Percentiles rank a stretch among this genome's conserved stretches.
Evolutionary conservation across 1,140 invertebrate genomes (phyloP).

Genomic region (Drosophila nikananu): DNA sequence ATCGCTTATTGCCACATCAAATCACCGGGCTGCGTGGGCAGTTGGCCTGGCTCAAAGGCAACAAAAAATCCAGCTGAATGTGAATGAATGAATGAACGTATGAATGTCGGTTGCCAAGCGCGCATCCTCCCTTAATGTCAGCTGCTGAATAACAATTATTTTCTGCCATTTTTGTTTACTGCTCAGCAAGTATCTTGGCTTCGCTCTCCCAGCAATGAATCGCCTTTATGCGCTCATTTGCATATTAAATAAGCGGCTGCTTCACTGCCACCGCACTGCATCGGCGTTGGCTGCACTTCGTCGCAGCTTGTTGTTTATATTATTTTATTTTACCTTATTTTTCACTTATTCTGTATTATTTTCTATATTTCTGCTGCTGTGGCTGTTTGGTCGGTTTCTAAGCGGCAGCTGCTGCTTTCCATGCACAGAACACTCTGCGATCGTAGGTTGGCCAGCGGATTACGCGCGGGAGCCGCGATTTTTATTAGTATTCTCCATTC

Average conservation of each 20-base stretch:
- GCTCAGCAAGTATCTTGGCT: slow-evolving; percentile 70
- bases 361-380: slow-evolving; percentile 25
- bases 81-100: slow-evolving; percentile 20
- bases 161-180: slow-evolving; percentile 70
- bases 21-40: slow-evolving; percentile 57
- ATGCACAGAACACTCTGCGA: slow-evolving; percentile 60
- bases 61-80: slow-evolving; percentile 21
- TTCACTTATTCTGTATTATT: slow-evolving; percentile 5
- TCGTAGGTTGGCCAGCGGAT: slow-evolving; percentile 70
- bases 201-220: slow-evolving; percentile 74
- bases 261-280: slow-evolving; percentile 47
- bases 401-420: slow-evolving; percentile 61
- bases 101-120: slow-evolving; percentile 60
- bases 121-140: slow-evolving; percentile 65
- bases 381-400: slow-evolving; percentile 64
- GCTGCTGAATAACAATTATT: slow-evolving; percentile 76
- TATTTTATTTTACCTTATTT: slow-evolving; percentile 19
- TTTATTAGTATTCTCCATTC: slow-evolving; percentile 73
- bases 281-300: slow-evolving; percentile 54
- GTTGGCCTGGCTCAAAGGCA: slow-evolving; percentile 27
- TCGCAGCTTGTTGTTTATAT: slow-evolving; percentile 31
- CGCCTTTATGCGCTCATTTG: slow-evolving; percentile 83
- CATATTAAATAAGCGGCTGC: slow-evolving; percentile 78
- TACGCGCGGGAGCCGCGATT: slow-evolving; percentile 55
- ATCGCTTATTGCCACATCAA: slow-evolving; percentile 64